Base-by-base conservation (phyloP, 2,113 vertebrate genomes). In the Xiphophorus couchianus region DNA sequence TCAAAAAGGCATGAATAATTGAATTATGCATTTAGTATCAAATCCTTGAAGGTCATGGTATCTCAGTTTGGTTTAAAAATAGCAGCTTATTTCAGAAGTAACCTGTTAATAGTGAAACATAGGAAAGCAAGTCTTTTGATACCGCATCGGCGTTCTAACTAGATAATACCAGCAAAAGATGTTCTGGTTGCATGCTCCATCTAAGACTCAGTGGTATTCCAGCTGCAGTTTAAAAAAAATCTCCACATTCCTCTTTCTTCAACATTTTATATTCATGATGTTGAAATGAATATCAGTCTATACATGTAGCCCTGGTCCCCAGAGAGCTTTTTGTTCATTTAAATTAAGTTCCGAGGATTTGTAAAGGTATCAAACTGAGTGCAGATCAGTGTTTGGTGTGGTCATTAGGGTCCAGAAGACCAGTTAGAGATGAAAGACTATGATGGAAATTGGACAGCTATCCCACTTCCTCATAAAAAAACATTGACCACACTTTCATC, bases 401-500 rank as follows among this genome's bases (percentile, higher is more conserved):
- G 80, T 87, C 90, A 88, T 90, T 91, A 90, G 78, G 68, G 72
- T 77, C 75, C 29, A 73, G 37, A 77, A 84, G 68, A 76, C 61
- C 61, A 12, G 80, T 33, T 69, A 13, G 76, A 81, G 84, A 90
- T 88, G 80, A 91, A 86, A 86, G 84, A 54, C 37, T 54, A 35
- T 33, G 44, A 73, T 62, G 77, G 64, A 81, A 84, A 81, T 67
- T 77, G 44, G 71, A 39, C 11, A 71, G 80, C 62, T 69, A 88
- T 71, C 77, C 60, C 51, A 22, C 63, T 80, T 17, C 33, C 78
- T 79, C 71, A 65, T 68, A 82, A 74, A 86, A 11, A 35, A 68
- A 31, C 84, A 1, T 58, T 74, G 74, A 58, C 73, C 25, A 15
- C 65, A 87, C 90, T 87, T 90, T 90, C 84, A 90, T 89, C 89